These are phyloP conservation scores for Eutrigla gurnardus DNA, from an alignment of 2,797 vertebrate species.

Conservation along the genomic window DNA sequence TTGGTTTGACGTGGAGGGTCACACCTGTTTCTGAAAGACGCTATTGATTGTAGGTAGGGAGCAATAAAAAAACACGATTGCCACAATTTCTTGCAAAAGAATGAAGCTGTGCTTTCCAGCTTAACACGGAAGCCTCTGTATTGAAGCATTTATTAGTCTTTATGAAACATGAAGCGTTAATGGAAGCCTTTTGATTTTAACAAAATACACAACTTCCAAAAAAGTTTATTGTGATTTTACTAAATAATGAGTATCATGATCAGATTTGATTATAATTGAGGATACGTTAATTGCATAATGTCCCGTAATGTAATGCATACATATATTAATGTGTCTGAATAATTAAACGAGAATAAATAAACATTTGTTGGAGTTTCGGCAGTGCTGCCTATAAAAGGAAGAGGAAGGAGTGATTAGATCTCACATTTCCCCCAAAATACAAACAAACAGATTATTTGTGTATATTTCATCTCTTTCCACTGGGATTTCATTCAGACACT, in stretches of 20 bases:
- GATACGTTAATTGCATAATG: neutral
- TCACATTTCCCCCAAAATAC: neutral
- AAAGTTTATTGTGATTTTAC: too few relatives aligned
- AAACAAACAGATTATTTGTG: neutral
- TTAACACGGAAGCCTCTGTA: too few relatives aligned
- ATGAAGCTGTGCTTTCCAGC: neutral
- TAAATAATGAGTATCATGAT: neutral
- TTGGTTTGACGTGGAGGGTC: neutral
- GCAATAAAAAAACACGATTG: neutral
- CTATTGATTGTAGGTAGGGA: conserved; percentile 1
- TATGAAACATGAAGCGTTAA: neutral
- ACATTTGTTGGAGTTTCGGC: neutral
- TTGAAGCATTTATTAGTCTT: neutral
- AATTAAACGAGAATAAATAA: neutral
- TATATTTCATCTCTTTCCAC: neutral
- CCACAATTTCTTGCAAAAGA: neutral
- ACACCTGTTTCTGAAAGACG: conserved; percentile 17
- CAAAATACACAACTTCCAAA: too few relatives aligned
- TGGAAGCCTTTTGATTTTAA: too few relatives aligned
- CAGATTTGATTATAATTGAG: neutral
- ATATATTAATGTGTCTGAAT: conserved; percentile 4
- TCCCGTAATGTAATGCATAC: neutral
- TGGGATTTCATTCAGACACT: conserved; percentile 2
- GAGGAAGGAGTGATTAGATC: neutral
- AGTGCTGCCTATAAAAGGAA: neutral